A percentile compares a stretch with the other conserved stretches of the same genome.
Conservation (phyloP, 2,797 vertebrate genomes). For the Scyliorhinus canicula region DNA sequence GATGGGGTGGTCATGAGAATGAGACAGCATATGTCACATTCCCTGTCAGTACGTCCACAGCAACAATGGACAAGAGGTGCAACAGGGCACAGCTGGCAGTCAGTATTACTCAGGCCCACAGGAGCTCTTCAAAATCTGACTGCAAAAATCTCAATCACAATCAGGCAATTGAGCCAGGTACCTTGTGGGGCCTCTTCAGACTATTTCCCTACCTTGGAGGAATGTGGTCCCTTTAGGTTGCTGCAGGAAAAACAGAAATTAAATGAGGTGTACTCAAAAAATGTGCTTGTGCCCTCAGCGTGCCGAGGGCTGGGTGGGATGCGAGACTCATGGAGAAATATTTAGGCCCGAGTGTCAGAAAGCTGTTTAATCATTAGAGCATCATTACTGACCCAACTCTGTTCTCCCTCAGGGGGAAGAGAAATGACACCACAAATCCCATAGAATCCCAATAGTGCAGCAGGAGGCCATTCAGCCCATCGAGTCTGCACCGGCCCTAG, state of each 20-base stretch:
- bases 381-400: neutral
- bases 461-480: no score
- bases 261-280: no score
- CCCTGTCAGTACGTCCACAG: neutral
- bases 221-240: neutral
- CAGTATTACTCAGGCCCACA: neutral
- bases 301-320: no score
- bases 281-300: no score
- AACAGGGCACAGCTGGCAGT: neutral
- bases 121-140: no score
- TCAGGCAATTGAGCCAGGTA: neutral
- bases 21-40: neutral
- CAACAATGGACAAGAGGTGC: no score
- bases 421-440: neutral
- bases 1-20: neutral
- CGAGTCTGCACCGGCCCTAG: no score
- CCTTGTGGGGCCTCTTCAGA: neutral
- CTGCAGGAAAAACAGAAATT: neutral
- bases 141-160: neutral
- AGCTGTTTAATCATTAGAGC: neutral
- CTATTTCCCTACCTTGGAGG: neutral
- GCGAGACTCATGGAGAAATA: no score
- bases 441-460: no score
- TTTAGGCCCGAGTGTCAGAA: neutral
- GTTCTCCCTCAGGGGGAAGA: neutral